Percentiles rank a stretch among this genome's conserved stretches.
Evolutionary conservation across 2,113 vertebrate genomes (phyloP).

Genomic region (Pluvianellus socialis): DNA sequence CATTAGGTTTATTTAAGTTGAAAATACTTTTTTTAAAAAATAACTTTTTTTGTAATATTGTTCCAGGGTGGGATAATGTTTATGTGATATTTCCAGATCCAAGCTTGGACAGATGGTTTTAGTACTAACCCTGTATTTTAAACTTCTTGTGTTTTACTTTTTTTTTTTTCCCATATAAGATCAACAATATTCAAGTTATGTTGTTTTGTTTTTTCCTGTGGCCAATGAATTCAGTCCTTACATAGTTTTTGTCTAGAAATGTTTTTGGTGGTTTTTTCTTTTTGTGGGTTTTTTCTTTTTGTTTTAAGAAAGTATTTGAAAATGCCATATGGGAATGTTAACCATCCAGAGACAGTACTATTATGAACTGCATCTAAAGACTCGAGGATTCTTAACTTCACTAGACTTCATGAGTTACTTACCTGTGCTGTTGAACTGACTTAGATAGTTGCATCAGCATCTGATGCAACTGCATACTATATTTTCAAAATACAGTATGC

Average conservation of each 20-base stretch:
- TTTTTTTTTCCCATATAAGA: neutral
- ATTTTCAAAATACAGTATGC: neutral
- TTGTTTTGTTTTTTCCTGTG: neutral
- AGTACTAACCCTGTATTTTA: neutral
- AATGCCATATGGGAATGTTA: neutral
- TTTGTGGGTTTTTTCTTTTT: neutral
- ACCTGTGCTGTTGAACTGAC: neutral
- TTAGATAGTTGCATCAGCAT: neutral
- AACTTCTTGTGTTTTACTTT: neutral
- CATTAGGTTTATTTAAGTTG: neutral
- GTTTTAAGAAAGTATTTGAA: neutral
- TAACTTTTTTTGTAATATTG: neutral
- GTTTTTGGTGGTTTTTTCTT: neutral
- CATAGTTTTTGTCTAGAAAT: neutral
- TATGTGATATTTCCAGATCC: neutral
- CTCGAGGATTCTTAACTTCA: neutral
- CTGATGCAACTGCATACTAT: neutral
- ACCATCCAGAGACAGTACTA: neutral
- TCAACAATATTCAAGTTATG: neutral
- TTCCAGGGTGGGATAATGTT: neutral
- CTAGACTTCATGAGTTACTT: neutral
- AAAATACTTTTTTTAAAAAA: neutral
- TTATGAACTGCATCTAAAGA: neutral
- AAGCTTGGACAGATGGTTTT: neutral
- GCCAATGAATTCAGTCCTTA: neutral